Evolutionary conservation across 2,888 invertebrate species (phyloP), one percentile per base, ranked within the genome.

Genomic region (Chaitophorus viminalis): DNA sequence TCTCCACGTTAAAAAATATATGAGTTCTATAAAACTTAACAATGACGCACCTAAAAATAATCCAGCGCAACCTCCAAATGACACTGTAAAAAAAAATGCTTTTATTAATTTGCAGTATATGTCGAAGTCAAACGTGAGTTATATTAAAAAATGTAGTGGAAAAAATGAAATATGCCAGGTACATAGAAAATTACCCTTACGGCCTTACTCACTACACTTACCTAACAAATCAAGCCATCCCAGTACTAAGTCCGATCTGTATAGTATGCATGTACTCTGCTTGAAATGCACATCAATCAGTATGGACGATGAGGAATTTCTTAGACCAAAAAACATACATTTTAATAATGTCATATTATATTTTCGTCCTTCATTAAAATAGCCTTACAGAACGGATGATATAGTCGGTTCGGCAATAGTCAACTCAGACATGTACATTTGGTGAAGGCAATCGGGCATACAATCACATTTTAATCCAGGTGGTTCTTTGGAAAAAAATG

Each of bases 211-310:
- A 46, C 14, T 46, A 46, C 46, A 46, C 14, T 46, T 89, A 92
- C 92, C 92, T 90, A 93, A 91, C 68, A 93, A 91, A 90, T 92
- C 92, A 70, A 93, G 91, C 91, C 92, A 92, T 82, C 92, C 92
- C 88, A 92, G 92, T 31, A 92, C 91, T 88, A 92, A 90, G 89
- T 92, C 92, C 14, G 92, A 92, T 89, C 92, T 91, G 90, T 92
- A 93, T 3, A 92, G 91, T 90, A 92, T 91, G 88, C 92, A 90
- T 70, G 92, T 91, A 79, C 91, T 91, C 77, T 91, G 91, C 74
- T 91, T 91, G 90, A 91, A 93, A 90, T 92, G 92, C 31, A 92
- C 90, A 90, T 93, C 92, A 89, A 93, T 89, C 88, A 91, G 91
- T 79, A 92, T 90, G 54, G 90, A 83, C 3, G 83, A 74, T 11